Base-by-base conservation (phyloP, 2,888 invertebrate genomes). In the Drosophila fungiperda region DNA sequence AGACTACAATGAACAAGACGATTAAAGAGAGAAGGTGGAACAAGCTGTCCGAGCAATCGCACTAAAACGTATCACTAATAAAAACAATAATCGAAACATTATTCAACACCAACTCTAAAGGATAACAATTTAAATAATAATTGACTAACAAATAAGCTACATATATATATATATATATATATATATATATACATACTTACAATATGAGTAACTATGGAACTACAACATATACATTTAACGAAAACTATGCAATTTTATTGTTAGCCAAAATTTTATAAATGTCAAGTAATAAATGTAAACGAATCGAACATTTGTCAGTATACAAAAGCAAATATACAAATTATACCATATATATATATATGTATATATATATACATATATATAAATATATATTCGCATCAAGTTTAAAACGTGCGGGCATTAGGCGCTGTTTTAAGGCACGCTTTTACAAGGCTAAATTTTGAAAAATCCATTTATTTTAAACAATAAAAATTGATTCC, bases 211-310 rank as follows among this genome's bases (percentile, higher is more conserved):
- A 63, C 62, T 68, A 62, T 59, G 70, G 42, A 76, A 72, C 66
- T 69, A 71, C 60, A 71, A 69, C 42, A 65, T 63, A 64, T 73
- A 83, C 61, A 75, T 81, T 62, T 81, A 64, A 68, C 54, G 68
- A 68, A 52, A 76, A 86, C 79, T 87, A 85, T 85, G 90, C 82
- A 90, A 89, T 91, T 83, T 88, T 87, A 90, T 85, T 90, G 90
- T 88, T 88, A 91, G 90, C 91, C 91, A 89, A 88, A 90, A 83
- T 87, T 83, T 80, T 90, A 89, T 79, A 90, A 90, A 75, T 85
- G 86, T 84, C 85, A 75, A 83, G 87, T 87, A 83, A 80, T 75
- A 80, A 89, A 72, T 75, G 77, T 80, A 75, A 68, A 68, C 61
- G 60, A 78, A 1, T 23, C 45, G 45, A 81, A 81, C 77, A 77